Evolutionary conservation across 2,888 invertebrate genomes (phyloP), one percentile per base, ranked within the genome.

Genomic region (Scelioninae gen. 1): DNA sequence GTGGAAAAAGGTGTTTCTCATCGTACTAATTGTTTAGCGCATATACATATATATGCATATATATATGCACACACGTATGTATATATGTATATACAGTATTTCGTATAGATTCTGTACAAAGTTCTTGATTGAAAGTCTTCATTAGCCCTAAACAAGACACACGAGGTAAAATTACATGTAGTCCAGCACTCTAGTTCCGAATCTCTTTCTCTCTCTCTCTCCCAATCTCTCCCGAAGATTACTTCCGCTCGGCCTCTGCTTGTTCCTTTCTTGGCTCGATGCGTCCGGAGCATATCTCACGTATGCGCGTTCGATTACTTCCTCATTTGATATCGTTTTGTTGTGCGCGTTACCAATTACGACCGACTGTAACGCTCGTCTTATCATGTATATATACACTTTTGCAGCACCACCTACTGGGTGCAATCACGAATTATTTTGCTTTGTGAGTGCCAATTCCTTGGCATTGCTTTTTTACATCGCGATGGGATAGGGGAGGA

Each of bases 121-220:
- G 91, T 91, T 89, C 89, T 91, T 89, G 89, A 89, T 90, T 90
- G 88, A 89, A 87, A 90, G 88, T 89, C 86, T 88, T 88, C 84
- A 86, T 90, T 89, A 89, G 88, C 88, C 88, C 87, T 89, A 87
- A 89, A 90, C 90, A 92, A 92, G 92, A 91, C 91, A 91, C 91
- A 90, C 91, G 90, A 91, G 91, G 90, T 90, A 89, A 91, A 89
- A 88, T 88, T 87, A 87, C 74, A 84, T 83, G 53, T 77, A 87
- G 77, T 86, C 84, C 85, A 86, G 85, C 87, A 87, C 84, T 84
- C 84, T 83, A 83, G 71, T 83, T 85, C 49, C 47, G 23, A 51
- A 10, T 49, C 49, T 63, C 11, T 63, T 8, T 51, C 16, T 5
- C 5, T 15, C 11, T 5, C 65, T 32, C 51, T 78, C 34, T 60